phyloP scores from a whole-genome alignment of 2,888 invertebrate species.

The Malachius bipustulatus region DNA sequence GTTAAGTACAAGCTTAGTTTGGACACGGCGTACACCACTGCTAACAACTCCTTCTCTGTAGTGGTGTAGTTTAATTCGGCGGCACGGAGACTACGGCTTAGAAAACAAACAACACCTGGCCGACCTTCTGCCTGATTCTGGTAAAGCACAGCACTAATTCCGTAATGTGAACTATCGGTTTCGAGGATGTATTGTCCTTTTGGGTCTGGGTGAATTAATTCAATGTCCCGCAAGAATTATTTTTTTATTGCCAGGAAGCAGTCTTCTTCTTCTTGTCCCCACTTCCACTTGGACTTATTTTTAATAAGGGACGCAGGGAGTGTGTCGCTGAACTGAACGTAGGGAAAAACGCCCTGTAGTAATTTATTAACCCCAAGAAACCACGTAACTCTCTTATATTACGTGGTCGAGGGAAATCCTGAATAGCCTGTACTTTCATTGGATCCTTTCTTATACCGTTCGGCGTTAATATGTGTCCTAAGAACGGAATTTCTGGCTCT shows the following conservation, averaged over 20 bases:
- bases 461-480: conserved; percentile 19
- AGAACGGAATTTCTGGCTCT: conserved; percentile 14
- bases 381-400: conserved; percentile 15
- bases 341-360: conserved; percentile 14
- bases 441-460: conserved; percentile 19
- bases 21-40: conserved; percentile 12
- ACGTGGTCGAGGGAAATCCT: conserved; percentile 12
- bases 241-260: conserved; percentile 14
- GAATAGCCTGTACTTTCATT: conserved; percentile 15
- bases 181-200: conserved; percentile 12
- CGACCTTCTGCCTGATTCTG: conserved; percentile 11
- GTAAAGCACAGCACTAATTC: conserved; percentile 14
- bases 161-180: conserved; percentile 14
- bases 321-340: conserved; percentile 13
- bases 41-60: conserved; percentile 17
- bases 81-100: conserved; percentile 4
- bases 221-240: conserved; percentile 12
- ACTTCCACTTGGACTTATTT: conserved; percentile 14
- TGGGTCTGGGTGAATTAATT: conserved; percentile 16
- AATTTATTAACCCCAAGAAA: conserved; percentile 17
- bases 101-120: conserved; percentile 12
- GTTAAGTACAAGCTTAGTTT: conserved; percentile 13
- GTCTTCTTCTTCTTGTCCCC: conserved; percentile 12
- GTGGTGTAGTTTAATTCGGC: conserved; percentile 16
- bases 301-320: conserved; percentile 15